A percentile compares a stretch with the other conserved stretches of the same genome.
Evolutionary conservation across 2,888 invertebrate genomes (phyloP).

Genomic region (Mystacides longicornis): DNA sequence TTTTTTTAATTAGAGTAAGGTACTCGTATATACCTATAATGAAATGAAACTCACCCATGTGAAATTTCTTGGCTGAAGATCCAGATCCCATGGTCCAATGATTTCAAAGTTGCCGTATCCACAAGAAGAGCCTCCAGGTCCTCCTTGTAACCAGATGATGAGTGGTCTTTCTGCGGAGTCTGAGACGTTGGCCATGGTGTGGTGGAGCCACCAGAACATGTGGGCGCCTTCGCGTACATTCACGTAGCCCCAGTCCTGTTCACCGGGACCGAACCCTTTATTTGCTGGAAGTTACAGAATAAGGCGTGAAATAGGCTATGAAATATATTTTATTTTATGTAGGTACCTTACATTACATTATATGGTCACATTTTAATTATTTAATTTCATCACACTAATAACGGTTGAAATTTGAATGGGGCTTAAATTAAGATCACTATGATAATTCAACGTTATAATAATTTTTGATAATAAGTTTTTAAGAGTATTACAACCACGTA

Average conservation of each 20-base stretch:
- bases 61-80: constrained; percentile 53
- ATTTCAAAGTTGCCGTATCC: constrained; percentile 81
- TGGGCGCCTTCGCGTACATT: constrained; percentile 62
- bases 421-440: background rate
- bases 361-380: background rate
- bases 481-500: background rate
- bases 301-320: background rate
- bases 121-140: constrained; percentile 71
- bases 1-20: background rate
- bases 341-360: background rate
- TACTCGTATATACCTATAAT: background rate
- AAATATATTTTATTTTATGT: background rate
- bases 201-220: constrained; percentile 85
- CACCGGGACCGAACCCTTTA: constrained; percentile 46
- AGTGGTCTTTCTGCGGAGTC: constrained; percentile 58
- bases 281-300: constrained; percentile 12
- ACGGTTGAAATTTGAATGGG: background rate
- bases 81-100: constrained; percentile 65
- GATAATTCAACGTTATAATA: background rate
- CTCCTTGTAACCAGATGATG: constrained; percentile 84
- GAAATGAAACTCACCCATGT: constrained; percentile 57
- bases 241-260: constrained; percentile 68
- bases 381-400: too few relatives aligned
- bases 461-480: background rate
- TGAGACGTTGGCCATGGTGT: constrained; percentile 50